Conservation (phyloP, 1,140 invertebrate genomes). For the Eumaeus atala region DNA sequence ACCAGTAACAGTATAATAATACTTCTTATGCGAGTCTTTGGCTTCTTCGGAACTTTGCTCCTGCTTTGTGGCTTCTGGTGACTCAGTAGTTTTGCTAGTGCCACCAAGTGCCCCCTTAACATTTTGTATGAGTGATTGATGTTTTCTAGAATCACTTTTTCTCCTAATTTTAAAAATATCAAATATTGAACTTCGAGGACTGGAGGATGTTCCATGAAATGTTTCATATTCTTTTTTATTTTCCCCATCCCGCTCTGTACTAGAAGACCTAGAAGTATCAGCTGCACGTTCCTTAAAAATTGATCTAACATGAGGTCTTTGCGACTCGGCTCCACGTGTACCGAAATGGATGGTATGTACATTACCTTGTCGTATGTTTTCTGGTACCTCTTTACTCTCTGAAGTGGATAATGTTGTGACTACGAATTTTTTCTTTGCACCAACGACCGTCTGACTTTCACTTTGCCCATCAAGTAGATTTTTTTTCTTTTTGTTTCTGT, state of each 20-base stretch:
- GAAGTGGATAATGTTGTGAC: conserved; percentile 55
- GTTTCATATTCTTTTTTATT: conserved; percentile 65
- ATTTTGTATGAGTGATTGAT: conserved; percentile 54
- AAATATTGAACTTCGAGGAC: conserved; percentile 68
- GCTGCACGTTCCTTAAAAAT: conserved; percentile 60
- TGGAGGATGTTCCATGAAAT: conserved; percentile 67
- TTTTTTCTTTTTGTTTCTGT: conserved; percentile 62
- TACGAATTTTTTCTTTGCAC: conserved; percentile 58
- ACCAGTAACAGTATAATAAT: conserved; percentile 67
- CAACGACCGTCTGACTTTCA: conserved; percentile 55
- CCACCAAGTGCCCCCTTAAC: conserved; percentile 35
- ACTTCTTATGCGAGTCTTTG: conserved; percentile 63
- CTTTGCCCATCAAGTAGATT: conserved; percentile 39
- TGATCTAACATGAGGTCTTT: conserved; percentile 59
- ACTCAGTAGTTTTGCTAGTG: conserved; percentile 38
- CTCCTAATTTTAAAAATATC: conserved; percentile 67
- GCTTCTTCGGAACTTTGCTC: conserved; percentile 38
- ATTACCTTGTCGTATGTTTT: conserved; percentile 49
- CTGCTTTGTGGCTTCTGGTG: conserved; percentile 45
- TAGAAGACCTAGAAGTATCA: conserved; percentile 52
- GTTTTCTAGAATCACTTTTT: conserved; percentile 66
- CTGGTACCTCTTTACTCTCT: conserved; percentile 46
- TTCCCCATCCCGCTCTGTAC: conserved; percentile 50
- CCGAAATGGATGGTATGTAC: conserved; percentile 66
- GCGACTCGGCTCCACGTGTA: conserved; percentile 61